phyloP scores from a whole-genome alignment of 1,140 invertebrate species.

The Dendroctonus valens region DNA sequence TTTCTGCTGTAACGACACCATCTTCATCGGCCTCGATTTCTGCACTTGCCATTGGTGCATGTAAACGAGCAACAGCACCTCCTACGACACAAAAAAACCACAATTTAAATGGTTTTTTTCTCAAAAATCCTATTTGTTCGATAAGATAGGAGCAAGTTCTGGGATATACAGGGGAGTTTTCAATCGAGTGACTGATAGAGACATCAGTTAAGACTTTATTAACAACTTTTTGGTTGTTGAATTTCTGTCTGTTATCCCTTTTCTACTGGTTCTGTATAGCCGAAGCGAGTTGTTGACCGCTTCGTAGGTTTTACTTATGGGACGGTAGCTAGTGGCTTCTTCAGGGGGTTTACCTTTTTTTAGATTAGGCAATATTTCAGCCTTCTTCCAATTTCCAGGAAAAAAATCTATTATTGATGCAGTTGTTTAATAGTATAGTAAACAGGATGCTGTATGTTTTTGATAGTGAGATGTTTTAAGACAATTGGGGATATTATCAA shows the following conservation, averaged over 20 bases:
- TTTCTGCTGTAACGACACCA: constrained; percentile 64
- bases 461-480: no score
- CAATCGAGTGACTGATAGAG: no score
- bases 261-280: background rate
- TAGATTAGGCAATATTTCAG: no score
- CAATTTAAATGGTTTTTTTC: constrained; percentile 3
- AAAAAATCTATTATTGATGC: no score
- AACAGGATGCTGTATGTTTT: no score
- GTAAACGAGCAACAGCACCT: constrained; percentile 57
- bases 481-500: no score
- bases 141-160: background rate
- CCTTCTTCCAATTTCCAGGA: no score
- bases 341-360: no score
- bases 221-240: background rate
- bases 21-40: constrained; percentile 68
- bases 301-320: no score
- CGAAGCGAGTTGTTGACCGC: no score
- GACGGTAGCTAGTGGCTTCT: no score
- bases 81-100: constrained; percentile 26
- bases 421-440: no score
- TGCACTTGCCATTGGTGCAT: constrained; percentile 62
- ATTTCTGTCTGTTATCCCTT: background rate
- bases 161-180: background rate
- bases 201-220: background rate
- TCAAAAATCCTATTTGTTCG: background rate